phyloP scores from a whole-genome alignment of 2,888 invertebrate genomes.

The Hydraecia micacea region DNA sequence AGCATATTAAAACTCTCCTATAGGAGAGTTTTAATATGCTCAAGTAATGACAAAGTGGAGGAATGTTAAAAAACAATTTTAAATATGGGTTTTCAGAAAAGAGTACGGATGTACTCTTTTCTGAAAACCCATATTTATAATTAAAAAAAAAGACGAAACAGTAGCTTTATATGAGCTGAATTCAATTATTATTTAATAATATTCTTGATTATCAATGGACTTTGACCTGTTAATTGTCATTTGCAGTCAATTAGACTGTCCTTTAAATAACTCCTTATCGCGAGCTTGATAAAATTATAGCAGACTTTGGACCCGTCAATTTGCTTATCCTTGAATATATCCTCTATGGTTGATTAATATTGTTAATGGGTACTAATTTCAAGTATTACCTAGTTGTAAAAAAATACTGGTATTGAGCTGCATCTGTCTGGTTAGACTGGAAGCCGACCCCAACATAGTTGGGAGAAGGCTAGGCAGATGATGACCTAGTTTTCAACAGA shows the following conservation, averaged over 20 bases:
- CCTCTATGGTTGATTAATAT: neutral
- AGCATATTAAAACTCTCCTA: too few species aligned
- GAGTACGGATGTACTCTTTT: neutral
- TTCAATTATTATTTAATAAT: neutral
- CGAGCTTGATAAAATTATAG: constrained; percentile 25
- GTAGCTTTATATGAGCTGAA: neutral
- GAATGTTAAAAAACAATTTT: too few species aligned
- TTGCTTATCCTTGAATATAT: constrained; percentile 37
- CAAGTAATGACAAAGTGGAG: too few species aligned
- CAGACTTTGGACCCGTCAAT: constrained; percentile 36
- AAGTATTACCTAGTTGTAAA: neutral
- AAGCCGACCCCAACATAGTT: too few species aligned
- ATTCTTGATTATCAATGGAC: constrained; percentile 7
- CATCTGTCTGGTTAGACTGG: too few species aligned
- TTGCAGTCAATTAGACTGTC: constrained; percentile 26
- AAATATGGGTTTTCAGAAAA: too few species aligned
- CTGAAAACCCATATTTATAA: too few species aligned
- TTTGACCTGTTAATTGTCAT: constrained; percentile 25
- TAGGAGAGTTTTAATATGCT: too few species aligned
- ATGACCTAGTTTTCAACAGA: neutral
- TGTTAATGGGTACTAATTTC: constrained; percentile 13
- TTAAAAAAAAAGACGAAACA: neutral
- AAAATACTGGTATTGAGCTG: too few species aligned
- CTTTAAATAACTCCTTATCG: constrained; percentile 52
- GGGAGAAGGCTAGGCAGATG: too few species aligned